These are phyloP conservation scores for Tenthredo livida DNA, from an alignment of 2,888 invertebrate species.

Conservation along the genomic window DNA sequence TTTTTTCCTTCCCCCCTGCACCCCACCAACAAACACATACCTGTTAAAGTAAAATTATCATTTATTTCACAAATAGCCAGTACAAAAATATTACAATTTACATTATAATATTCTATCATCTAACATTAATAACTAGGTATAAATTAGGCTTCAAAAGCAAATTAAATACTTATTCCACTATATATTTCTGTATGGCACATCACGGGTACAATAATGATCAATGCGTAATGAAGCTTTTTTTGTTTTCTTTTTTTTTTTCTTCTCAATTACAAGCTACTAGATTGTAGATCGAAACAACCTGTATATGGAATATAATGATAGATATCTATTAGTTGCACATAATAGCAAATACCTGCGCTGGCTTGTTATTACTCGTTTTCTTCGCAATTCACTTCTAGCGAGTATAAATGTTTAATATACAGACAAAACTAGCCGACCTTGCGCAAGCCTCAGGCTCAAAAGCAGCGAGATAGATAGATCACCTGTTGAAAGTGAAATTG, in stretches of 20 bases:
- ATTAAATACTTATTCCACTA: constrained; percentile 62
- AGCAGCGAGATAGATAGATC: not conserved
- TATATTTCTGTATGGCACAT: constrained; percentile 61
- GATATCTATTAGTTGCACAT: constrained; percentile 33
- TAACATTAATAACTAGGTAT: constrained; percentile 58
- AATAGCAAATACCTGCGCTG: constrained; percentile 3
- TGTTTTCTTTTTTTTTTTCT: not conserved
- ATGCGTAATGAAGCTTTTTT: constrained; percentile 11
- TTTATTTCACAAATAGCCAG: constrained; percentile 71
- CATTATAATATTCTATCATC: constrained; percentile 54
- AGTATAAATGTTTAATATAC: constrained; percentile 3
- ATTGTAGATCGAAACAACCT: constrained; percentile 6
- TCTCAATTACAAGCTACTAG: constrained; percentile 27
- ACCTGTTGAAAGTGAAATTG: constrained; percentile 16
- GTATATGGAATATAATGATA: constrained; percentile 19
- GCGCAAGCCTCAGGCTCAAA: not conserved
- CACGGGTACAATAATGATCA: constrained; percentile 45
- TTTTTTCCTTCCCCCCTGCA: not conserved
- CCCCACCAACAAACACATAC: constrained; percentile 56
- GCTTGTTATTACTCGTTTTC: not conserved
- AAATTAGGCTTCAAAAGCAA: constrained; percentile 59
- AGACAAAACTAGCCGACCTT: not conserved
- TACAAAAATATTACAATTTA: constrained; percentile 76
- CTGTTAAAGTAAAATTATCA: constrained; percentile 60
- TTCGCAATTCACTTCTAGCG: not conserved